Conservation (phyloP, 2,888 invertebrate species). For the Orthosia cruda region DNA sequence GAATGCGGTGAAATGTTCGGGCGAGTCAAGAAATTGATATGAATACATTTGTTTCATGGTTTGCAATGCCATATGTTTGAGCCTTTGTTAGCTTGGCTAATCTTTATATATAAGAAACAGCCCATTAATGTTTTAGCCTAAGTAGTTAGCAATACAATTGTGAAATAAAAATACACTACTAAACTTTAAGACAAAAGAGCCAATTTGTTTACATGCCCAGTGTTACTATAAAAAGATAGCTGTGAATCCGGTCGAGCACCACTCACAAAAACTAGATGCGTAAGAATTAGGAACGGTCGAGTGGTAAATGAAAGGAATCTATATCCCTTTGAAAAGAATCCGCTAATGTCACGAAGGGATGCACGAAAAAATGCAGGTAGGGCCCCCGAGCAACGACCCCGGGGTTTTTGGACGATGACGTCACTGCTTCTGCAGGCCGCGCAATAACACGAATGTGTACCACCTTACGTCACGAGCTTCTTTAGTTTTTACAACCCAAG, state of each 20-base stretch:
- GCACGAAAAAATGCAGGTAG: constrained; percentile 91
- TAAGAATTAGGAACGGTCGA: constrained; percentile 60
- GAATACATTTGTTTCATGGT: not conserved
- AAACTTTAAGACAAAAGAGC: constrained; percentile 1
- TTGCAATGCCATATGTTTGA: not conserved
- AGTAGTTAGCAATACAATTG: not conserved
- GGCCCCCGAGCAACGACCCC: constrained; percentile 89
- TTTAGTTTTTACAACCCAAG: constrained; percentile 53
- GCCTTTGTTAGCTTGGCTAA: not conserved
- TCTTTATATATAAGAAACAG: not conserved
- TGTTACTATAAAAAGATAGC: constrained; percentile 36
- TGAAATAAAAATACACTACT: not conserved
- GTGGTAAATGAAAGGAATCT: constrained; percentile 71
- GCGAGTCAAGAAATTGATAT: constrained; percentile 36
- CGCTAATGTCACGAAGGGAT: constrained; percentile 86
- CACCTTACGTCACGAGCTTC: constrained; percentile 54
- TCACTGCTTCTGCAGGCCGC: constrained; percentile 78
- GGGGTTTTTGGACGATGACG: constrained; percentile 85
- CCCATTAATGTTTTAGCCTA: not conserved
- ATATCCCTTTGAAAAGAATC: constrained; percentile 79
- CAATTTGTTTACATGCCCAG: constrained; percentile 25
- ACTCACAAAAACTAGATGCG: constrained; percentile 55
- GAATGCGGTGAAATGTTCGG: constrained; percentile 25
- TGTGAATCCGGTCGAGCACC: constrained; percentile 42
- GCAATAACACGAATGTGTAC: constrained; percentile 77